phyloP scores from a whole-genome alignment of 2,797 vertebrate species.

The Odontamblyopus lacepedii region DNA sequence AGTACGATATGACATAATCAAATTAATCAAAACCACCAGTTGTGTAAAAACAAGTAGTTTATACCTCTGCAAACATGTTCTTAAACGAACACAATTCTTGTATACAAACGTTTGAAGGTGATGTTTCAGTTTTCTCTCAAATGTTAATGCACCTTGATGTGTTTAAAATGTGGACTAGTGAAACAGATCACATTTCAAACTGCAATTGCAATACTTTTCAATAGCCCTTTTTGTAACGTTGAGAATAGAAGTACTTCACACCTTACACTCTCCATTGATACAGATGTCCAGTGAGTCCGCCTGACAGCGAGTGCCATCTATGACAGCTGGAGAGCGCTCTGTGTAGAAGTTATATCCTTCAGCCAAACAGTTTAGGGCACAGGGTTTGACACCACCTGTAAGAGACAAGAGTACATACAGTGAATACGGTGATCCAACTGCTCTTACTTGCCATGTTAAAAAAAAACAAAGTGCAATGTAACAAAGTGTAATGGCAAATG shows the following conservation, averaged over 20 bases:
- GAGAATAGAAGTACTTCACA: constrained; percentile 53
- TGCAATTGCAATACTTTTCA: too few relatives aligned
- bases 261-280: constrained; percentile 99
- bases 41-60: too few relatives aligned
- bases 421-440: constrained; percentile 21
- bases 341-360: constrained; percentile 99
- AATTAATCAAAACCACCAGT: too few relatives aligned
- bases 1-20: too few relatives aligned
- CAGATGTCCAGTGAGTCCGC: constrained; percentile 97
- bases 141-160: not conserved
- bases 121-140: not conserved
- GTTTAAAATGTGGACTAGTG: too few relatives aligned
- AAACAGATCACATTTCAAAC: too few relatives aligned
- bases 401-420: constrained; percentile 47
- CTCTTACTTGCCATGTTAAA: too few relatives aligned
- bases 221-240: too few relatives aligned
- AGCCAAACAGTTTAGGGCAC: constrained; percentile 96
- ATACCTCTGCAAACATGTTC: too few relatives aligned
- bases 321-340: constrained; percentile 94
- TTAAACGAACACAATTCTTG: not conserved
- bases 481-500: too few relatives aligned
- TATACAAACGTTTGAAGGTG: not conserved
- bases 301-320: constrained; percentile 95
- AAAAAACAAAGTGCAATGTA: too few relatives aligned
- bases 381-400: constrained; percentile 96